phyloP scores from a whole-genome alignment of 2,888 invertebrate genomes.

The Sinelater perroti region DNA sequence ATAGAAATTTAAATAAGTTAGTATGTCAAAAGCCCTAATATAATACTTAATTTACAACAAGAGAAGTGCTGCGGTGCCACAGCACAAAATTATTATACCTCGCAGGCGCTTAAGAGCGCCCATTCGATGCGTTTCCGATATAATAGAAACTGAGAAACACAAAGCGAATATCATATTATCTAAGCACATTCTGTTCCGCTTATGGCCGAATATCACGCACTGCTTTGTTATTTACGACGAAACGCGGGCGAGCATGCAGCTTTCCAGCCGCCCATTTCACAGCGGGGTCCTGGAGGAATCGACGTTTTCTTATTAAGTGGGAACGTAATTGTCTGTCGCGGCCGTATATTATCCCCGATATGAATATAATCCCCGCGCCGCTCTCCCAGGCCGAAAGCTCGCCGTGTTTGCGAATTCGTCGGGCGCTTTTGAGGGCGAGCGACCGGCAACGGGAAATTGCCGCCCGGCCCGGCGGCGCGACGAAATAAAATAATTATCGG shows the following conservation, averaged over 20 bases:
- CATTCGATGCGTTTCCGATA: conserved; percentile 7
- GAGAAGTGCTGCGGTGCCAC: too few species aligned
- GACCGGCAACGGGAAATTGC: conserved; percentile 4
- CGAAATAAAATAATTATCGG: conserved; percentile 12
- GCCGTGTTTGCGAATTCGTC: neutral
- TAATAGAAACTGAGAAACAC: conserved; percentile 17
- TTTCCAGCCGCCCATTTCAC: conserved; percentile 25
- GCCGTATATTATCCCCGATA: conserved; percentile 24
- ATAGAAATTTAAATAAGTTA: too few species aligned
- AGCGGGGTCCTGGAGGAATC: conserved; percentile 33
- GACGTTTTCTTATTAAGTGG: conserved; percentile 35
- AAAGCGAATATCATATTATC: conserved; percentile 21
- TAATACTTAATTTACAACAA: too few species aligned
- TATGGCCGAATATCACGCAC: conserved; percentile 35
- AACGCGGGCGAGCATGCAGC: conserved; percentile 23
- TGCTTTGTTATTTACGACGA: conserved; percentile 32
- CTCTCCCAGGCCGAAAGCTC: neutral
- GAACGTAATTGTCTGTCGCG: conserved; percentile 29
- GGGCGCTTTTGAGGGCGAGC: neutral
- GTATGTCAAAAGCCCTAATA: too few species aligned
- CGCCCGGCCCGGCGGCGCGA: neutral
- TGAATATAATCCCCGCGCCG: neutral
- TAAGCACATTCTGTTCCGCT: conserved; percentile 15
- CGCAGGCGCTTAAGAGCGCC: neutral
- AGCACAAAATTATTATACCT: conserved; percentile 1